Conservation (phyloP, 2,888 invertebrate genomes). For the Salticus scenicus region DNA sequence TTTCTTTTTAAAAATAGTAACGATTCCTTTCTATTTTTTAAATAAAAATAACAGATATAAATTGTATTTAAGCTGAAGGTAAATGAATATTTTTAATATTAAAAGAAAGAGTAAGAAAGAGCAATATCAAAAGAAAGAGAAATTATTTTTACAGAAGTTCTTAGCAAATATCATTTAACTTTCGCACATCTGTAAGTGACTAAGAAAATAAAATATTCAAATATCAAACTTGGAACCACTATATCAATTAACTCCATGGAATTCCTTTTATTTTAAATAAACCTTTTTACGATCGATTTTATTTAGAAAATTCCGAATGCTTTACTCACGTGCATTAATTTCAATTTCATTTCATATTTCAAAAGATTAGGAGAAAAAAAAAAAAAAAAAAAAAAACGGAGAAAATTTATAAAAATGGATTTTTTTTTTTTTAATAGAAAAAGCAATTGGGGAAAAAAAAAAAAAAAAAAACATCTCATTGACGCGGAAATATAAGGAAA, state of each 20-base stretch:
- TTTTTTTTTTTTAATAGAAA: neutral
- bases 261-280: neutral
- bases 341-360: constrained; percentile 9
- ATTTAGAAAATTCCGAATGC: neutral
- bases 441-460: neutral
- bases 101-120: too few relatives aligned
- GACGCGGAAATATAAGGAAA: neutral
- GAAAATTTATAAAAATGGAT: too few relatives aligned
- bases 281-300: constrained; percentile 2
- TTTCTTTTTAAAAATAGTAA: too few relatives aligned
- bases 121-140: too few relatives aligned
- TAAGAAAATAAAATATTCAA: neutral
- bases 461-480: neutral
- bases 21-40: too few relatives aligned
- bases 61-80: too few relatives aligned
- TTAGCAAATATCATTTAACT: neutral
- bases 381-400: neutral
- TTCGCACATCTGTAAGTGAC: neutral
- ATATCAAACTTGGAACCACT: neutral
- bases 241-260: neutral
- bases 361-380: neutral
- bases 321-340: neutral
- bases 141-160: too few relatives aligned
- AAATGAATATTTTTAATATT: too few relatives aligned
- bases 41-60: too few relatives aligned